Conservation (phyloP, 2,888 invertebrate genomes). For the Phalera bucephala region DNA sequence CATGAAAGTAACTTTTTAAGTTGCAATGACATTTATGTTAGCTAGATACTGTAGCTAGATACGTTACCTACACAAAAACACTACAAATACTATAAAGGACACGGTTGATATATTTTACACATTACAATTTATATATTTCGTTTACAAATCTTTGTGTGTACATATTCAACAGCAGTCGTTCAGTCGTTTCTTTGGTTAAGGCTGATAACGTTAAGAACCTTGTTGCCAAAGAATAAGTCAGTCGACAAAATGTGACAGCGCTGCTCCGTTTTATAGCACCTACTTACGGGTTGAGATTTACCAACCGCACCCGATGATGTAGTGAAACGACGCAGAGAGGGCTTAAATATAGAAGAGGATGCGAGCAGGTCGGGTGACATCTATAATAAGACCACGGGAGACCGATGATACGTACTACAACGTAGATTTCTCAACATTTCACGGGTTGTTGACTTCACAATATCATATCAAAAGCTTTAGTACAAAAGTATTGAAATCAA, state of each 20-base stretch:
- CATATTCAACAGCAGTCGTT: too few relatives aligned
- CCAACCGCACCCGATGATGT: slow-evolving; percentile 50
- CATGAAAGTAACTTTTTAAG: too few relatives aligned
- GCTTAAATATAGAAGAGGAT: slow-evolving; percentile 80
- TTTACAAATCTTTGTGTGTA: too few relatives aligned
- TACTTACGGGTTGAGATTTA: slow-evolving; percentile 42
- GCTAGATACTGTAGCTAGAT: too few relatives aligned
- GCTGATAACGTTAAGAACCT: too few relatives aligned
- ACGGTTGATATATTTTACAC: too few relatives aligned
- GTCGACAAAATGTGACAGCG: slow-evolving; percentile 18
- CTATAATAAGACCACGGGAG: slow-evolving; percentile 81
- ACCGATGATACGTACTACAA: slow-evolving; percentile 65
- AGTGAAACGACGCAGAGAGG: slow-evolving; percentile 56
- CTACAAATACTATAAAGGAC: too few relatives aligned
- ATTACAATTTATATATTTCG: too few relatives aligned
- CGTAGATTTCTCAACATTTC: slow-evolving; percentile 71
- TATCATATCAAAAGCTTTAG: slow-evolving; percentile 18
- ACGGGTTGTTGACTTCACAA: slow-evolving; percentile 73
- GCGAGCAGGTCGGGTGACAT: slow-evolving; percentile 80
- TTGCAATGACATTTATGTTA: too few relatives aligned
- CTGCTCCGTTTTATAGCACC: slow-evolving; percentile 21
- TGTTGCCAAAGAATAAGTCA: slow-evolving; percentile 15
- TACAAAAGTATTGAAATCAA: too few relatives aligned
- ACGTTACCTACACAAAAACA: too few relatives aligned
- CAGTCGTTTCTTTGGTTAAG: too few relatives aligned